Conservation (phyloP, 2,113 vertebrate genomes). For the Leptocoma aspasia region DNA sequence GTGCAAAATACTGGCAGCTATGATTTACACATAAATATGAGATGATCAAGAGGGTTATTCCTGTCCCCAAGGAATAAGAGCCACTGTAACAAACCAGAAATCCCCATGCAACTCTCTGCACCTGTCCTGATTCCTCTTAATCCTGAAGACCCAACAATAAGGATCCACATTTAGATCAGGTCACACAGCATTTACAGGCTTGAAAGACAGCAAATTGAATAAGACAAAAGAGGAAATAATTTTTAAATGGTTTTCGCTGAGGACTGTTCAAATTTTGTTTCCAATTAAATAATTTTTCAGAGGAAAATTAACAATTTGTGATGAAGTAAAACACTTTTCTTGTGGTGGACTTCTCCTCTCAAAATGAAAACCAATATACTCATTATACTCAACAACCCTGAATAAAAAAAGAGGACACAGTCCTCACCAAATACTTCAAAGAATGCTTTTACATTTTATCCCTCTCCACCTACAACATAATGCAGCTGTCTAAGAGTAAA, state of each 20-base stretch:
- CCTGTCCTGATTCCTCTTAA: conserved; percentile 60
- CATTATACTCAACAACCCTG: neutral
- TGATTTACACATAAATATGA: conserved; percentile 29
- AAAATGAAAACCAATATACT: neutral
- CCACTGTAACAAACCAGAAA: conserved; percentile 30
- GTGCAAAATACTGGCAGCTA: conserved; percentile 43
- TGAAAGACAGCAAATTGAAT: neutral
- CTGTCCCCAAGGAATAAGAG: conserved; percentile 33
- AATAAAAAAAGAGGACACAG: neutral
- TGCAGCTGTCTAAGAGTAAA: accelerated
- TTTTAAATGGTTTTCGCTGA: neutral
- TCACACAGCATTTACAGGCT: neutral
- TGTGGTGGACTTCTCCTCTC: neutral
- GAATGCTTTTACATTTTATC: neutral
- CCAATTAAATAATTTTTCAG: neutral
- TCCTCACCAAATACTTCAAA: neutral
- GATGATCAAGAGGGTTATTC: conserved; percentile 11
- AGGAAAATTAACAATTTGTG: neutral
- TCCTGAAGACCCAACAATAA: conserved; percentile 44
- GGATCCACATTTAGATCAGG: conserved; percentile 15
- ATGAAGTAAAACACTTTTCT: neutral
- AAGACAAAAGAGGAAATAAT: neutral
- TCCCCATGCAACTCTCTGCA: conserved; percentile 42
- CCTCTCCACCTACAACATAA: neutral
- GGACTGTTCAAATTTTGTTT: neutral